Evolutionary conservation across 2,888 invertebrate genomes (phyloP), one percentile per base, ranked within the genome.

Genomic region (Dicyrtomina minuta): DNA sequence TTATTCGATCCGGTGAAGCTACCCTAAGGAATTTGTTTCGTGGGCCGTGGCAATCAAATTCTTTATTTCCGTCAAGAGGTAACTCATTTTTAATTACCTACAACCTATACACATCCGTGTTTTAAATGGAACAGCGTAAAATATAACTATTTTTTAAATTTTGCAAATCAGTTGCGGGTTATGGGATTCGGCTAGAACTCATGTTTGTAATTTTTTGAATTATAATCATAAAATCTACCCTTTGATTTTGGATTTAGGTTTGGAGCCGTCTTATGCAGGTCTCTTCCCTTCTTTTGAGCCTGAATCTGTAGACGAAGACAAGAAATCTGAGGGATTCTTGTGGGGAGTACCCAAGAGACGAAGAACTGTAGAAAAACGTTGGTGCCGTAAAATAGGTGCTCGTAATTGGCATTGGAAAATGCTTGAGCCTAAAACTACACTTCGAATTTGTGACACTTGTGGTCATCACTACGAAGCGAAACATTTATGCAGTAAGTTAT

Each of bases 281-380:
- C 49, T 17, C 41, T 33, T 24, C 15, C 61, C 46, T 10, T 15
- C 26, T 51, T 13, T 20, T 22, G 49, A 33, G n/a, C 33, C 55
- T 43, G 26, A 13, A 1, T 15, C 51, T 13, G 65, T 56, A 15
- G 27, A 70, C 15, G 71, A 70, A 44, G 73, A 76, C 15, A 70
- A 70, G 41, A 76, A 75, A 43, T 67, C 73, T 0, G 87, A 91
- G 82, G 90, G 90, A 1, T 86, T 93, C 74, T 81, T 95, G 22
- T 89, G 90, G 87, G 94, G 89, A 60, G 92, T 90, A 1, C 96
- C 93, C 0, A 91, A 90, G 80, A 84, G 85, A 73, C 84, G 96
- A 77, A 85, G 93, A 76, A 87, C 90, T 0, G 75, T 92, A 53
- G 95, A 96, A 80, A 89, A 84, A 80, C 85, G 92, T 71, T 82